Base-by-base conservation (phyloP, 2,797 vertebrate species). In the Leptoclinus maculatus region DNA sequence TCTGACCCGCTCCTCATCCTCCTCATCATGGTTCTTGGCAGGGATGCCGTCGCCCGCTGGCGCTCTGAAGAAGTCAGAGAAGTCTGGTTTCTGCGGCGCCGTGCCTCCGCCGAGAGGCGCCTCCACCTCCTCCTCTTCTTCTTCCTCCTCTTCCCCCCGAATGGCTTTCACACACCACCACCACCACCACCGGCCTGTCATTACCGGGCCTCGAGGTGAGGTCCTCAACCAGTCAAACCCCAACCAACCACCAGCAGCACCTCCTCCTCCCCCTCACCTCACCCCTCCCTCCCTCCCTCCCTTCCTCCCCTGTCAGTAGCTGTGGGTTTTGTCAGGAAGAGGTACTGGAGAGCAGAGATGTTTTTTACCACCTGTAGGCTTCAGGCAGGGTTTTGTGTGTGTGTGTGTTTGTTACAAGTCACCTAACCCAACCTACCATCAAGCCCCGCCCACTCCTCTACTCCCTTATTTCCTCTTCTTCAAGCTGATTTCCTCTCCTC, bases 121-220 rank as follows among this genome's bases (percentile, higher is more conserved):
- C 72, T 80, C 85, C 74, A 58, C 80, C 74, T 76, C 85, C 71
- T 88, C 89, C 67, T 87, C 86, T 54, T 87, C 83, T 70, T 86
- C 88, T 82, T 88, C 83, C 74, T 91, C 95, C 95, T 96, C 97
- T 89, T 98, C 97, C 94, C 96, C 97, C 91, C 96, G 96, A 96
- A 97, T 95, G 84, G 97, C 97, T 87, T 97, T 97, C 95, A 97
- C 97, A 94, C 97, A 98, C 94, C 97, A 98, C 91, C 97, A 99
- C 96, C 96, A 98, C 95, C 97, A 98, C 91, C 97, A 99, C 96
- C 96, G 97, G 95, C 97, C 97, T 90, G 96, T 98, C 96, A 98
- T 97, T 93, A 97, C 97, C 92, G 96, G 96, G 95, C 97, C 97
- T 95, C 97, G 97, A 99, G 97, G 97, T 98, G 97, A 98, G 97